Percentiles rank a stretch among this genome's conserved stretches.
Evolutionary conservation across 2,113 vertebrate species (phyloP).

Genomic region (Urocynchramus pylzowi): DNA sequence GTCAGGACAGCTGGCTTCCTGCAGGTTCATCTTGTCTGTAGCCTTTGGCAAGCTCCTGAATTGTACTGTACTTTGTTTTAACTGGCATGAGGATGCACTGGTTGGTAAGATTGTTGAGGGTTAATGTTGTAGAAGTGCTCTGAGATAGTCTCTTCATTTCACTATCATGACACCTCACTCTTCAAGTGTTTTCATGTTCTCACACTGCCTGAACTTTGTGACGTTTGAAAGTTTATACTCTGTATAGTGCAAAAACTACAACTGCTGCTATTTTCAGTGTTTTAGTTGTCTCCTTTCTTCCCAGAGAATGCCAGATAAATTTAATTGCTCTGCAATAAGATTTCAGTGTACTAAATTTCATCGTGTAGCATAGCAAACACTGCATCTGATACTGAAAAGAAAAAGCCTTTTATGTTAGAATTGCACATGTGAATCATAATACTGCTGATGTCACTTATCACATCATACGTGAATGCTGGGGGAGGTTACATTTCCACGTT

Average conservation of each 20-base stretch:
- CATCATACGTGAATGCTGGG: accelerated
- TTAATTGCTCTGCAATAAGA: background rate
- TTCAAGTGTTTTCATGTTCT: background rate
- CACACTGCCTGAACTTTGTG: background rate
- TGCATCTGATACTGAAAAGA: background rate
- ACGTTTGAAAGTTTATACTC: background rate
- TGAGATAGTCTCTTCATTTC: background rate
- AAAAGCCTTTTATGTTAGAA: background rate
- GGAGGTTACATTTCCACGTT: background rate
- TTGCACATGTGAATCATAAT: background rate
- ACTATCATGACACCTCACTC: background rate
- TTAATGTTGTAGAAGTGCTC: background rate
- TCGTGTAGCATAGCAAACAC: background rate
- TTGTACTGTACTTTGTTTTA: accelerated
- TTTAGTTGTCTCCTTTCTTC: background rate
- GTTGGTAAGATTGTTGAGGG: background rate
- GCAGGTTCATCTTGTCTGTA: background rate
- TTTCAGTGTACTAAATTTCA: background rate
- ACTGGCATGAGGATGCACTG: background rate
- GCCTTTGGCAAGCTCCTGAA: background rate
- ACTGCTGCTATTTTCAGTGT: background rate
- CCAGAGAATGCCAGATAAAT: background rate
- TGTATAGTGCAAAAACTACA: background rate
- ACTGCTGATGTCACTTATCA: background rate
- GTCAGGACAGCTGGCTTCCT: background rate